A percentile compares a stretch with the other conserved stretches of the same genome.
Conservation (phyloP, 2,113 vertebrate genomes). For the Conger conger region DNA sequence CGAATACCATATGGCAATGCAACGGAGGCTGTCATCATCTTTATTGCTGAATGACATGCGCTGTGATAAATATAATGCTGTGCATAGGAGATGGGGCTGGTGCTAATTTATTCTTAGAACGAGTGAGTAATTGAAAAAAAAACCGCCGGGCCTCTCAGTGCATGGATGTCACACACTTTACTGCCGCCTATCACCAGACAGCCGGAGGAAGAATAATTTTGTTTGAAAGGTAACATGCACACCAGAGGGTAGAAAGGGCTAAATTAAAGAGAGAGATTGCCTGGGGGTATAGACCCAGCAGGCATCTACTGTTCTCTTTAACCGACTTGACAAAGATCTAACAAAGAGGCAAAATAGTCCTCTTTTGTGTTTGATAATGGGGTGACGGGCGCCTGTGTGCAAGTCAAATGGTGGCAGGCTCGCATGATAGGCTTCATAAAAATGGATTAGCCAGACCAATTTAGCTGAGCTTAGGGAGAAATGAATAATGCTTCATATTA, state of each 20-base stretch:
- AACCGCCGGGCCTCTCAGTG: slow-evolving; percentile 50
- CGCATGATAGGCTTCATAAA: neutral
- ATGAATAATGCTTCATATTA: neutral
- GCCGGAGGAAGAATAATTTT: slow-evolving; percentile 73
- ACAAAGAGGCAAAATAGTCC: slow-evolving; percentile 64
- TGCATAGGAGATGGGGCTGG: slow-evolving; percentile 60
- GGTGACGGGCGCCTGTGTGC: neutral
- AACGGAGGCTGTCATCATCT: slow-evolving; percentile 76
- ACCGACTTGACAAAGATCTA: slow-evolving; percentile 64
- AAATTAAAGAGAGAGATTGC: slow-evolving; percentile 66
- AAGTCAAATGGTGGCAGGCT: slow-evolving; percentile 1
- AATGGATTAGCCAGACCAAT: neutral
- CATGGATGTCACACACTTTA: slow-evolving; percentile 65
- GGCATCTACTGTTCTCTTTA: slow-evolving; percentile 71
- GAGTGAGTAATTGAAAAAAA: slow-evolving; percentile 64
- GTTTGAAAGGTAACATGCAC: slow-evolving; percentile 76
- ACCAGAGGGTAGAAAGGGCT: slow-evolving; percentile 64
- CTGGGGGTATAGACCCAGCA: slow-evolving; percentile 70
- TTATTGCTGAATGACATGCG: slow-evolving; percentile 79
- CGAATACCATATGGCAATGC: slow-evolving; percentile 72
- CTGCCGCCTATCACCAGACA: slow-evolving; percentile 69
- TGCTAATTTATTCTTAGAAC: slow-evolving; percentile 70
- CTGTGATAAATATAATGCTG: slow-evolving; percentile 73
- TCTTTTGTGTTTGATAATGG: slow-evolving; percentile 41
- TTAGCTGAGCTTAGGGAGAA: slow-evolving; percentile 5